Conservation (phyloP, 2,113 vertebrate genomes). For the Diphyllodes magnificus region DNA sequence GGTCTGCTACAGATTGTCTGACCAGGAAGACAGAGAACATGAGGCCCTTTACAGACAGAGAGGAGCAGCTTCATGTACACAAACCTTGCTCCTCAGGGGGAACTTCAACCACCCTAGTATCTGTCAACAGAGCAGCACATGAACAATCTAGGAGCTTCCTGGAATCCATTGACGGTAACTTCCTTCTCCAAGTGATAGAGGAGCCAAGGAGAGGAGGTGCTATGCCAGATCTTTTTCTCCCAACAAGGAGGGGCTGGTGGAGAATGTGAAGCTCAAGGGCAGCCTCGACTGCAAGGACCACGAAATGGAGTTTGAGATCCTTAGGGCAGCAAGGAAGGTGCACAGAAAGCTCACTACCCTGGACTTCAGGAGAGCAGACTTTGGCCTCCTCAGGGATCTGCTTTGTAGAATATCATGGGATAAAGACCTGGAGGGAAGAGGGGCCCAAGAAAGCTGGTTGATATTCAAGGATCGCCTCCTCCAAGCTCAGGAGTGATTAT, state of each 20-base stretch:
- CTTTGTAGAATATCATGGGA: background rate
- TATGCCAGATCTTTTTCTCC: background rate
- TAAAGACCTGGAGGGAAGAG: background rate
- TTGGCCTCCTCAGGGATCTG: background rate
- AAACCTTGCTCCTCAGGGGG: background rate
- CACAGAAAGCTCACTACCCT: background rate
- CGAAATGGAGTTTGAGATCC: background rate
- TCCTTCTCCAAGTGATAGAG: background rate
- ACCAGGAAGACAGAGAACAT: background rate
- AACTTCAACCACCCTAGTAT: background rate
- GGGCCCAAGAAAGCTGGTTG: background rate
- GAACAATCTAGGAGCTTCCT: background rate
- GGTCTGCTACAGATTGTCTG: background rate
- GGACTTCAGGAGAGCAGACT: background rate
- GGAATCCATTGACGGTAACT: background rate
- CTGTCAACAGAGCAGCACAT: background rate
- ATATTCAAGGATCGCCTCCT: background rate
- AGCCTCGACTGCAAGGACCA: background rate
- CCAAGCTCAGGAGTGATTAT: background rate
- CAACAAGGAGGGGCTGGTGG: background rate
- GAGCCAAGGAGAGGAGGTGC: background rate
- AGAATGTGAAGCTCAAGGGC: background rate
- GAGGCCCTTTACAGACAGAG: background rate
- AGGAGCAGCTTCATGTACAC: accelerated
- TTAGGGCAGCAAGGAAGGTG: background rate